These are phyloP conservation scores for Heliangelus exortis DNA, from an alignment of 2,797 vertebrate species.

Conservation along the genomic window DNA sequence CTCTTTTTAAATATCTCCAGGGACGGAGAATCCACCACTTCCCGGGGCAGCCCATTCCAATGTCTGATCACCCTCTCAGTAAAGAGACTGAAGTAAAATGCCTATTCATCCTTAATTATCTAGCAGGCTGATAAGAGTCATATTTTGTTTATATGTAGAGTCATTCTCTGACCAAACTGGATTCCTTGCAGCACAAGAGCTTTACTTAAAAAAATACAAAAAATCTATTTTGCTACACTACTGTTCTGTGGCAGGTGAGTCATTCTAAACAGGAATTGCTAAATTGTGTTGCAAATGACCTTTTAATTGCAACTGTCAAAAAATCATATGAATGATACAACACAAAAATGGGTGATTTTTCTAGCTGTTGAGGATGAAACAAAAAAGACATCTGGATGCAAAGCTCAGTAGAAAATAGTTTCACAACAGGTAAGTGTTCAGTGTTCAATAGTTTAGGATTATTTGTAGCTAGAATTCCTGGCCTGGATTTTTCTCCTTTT, in stretches of 20 bases:
- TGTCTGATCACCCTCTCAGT: too few species aligned
- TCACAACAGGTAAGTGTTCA: not conserved
- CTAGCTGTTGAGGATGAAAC: not conserved
- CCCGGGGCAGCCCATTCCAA: too few species aligned
- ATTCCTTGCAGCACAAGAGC: not conserved
- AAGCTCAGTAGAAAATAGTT: not conserved
- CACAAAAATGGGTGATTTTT: not conserved
- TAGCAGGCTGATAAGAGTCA: not conserved
- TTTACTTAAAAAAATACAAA: not conserved
- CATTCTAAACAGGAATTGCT: not conserved
- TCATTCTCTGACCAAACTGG: not conserved
- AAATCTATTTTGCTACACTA: not conserved
- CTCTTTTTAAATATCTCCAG: too few species aligned
- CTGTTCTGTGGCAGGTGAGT: not conserved
- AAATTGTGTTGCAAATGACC: not conserved
- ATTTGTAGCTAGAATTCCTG: not conserved
- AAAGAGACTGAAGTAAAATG: not conserved
- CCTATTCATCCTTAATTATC: not conserved
- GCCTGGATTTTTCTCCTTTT: not conserved
- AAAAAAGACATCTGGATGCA: not conserved
- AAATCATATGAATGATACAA: not conserved
- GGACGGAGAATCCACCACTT: too few species aligned
- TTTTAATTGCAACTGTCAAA: not conserved
- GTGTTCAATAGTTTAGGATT: not conserved
- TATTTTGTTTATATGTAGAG: not conserved